Percentiles rank a stretch among this genome's conserved stretches.
Conservation (phyloP, 2,888 invertebrate species). For the Conomelus anceps region DNA sequence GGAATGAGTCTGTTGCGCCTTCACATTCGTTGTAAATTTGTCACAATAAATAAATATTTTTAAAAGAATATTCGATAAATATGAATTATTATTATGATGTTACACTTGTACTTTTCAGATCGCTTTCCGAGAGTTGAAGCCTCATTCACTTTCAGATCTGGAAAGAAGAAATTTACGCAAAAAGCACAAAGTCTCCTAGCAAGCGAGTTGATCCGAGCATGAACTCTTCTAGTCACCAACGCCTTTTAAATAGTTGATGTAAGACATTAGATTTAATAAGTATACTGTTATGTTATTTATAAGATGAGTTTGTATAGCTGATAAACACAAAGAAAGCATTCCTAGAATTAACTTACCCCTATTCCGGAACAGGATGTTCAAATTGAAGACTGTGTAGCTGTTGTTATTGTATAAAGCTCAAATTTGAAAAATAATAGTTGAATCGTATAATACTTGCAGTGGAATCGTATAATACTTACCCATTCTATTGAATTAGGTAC, state of each 20-base stretch:
- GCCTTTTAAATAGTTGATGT: constrained; percentile 3
- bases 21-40: no score
- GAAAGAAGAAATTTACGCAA: constrained; percentile 52
- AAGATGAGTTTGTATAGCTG: neutral
- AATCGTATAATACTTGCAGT: neutral
- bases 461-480: no score
- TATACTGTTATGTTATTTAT: neutral
- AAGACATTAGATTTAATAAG: neutral
- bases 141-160: constrained; percentile 50
- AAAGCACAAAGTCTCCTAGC: constrained; percentile 53
- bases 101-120: constrained; percentile 46
- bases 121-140: constrained; percentile 62
- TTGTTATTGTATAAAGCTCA: neutral
- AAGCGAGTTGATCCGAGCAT: neutral
- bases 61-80: no score
- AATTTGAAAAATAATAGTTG: neutral
- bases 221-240: neutral
- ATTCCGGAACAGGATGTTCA: neutral
- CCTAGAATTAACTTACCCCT: neutral
- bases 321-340: neutral
- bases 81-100: no score
- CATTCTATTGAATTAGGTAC: neutral
- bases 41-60: no score
- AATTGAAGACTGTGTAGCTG: neutral
- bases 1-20: no score